Evolutionary conservation across 2,113 vertebrate genomes (phyloP), one percentile per base, ranked within the genome.

Genomic region (Apodemus sylvaticus): DNA sequence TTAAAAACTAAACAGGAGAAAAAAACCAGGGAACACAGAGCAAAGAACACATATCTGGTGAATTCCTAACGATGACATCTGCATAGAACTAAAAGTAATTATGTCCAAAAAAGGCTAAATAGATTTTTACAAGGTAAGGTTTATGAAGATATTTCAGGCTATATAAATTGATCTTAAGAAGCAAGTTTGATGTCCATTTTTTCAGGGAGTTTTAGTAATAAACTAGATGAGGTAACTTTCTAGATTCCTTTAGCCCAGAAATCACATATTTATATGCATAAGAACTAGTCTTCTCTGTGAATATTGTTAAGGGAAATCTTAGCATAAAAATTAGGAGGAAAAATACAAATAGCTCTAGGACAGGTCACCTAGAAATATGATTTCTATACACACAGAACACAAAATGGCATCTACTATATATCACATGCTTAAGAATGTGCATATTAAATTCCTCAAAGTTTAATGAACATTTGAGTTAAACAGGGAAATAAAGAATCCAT

Each of bases 401-500:
- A 94, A 94, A 91, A 92, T 71, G 90, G 39, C 9, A 74, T 45
- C 89, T 87, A 83, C 94, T 62, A 68, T 16, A 60, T 60, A 55
- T 4, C 53, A 51, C 60, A 71, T 94, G 89, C 4, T 64, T 55
- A 29, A 90, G 48, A 14, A 58, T 53, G 87, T 71, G 16, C 7
- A 88, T 31, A 66, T 62, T 92, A 62, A 73, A 87, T 20, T 85
- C 51, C 74, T 94, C 48, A 74, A 26, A 89, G 7, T 45, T 85
- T 85, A 45, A 64, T 94, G 12, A 74, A 91, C 24, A 73, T 53
- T 51, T 87, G 22, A 93, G n/a, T 82, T 66, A 96, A 95, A 87
- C 53, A 53, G 62, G 22, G 17, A 14, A 17, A 70, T 45, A 34
- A 66, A 83, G 24, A 53, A 86, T 36, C 55, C 13, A 70, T 51